Conservation (phyloP, 2,797 vertebrate genomes). For the Channallabes apus region DNA sequence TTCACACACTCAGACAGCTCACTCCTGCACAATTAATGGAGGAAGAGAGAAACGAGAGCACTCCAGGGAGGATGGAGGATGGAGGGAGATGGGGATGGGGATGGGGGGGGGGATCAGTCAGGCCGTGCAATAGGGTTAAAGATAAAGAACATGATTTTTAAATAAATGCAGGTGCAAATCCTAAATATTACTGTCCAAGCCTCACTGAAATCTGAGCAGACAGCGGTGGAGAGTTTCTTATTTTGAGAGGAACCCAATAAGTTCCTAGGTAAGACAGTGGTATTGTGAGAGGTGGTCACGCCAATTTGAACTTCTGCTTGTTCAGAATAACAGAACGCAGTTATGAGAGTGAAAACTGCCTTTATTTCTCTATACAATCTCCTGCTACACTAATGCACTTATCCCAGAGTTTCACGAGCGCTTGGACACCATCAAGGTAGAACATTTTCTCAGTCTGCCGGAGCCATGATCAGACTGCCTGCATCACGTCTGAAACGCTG, state of each 20-base stretch:
- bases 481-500: too few relatives aligned
- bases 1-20: slow-evolving; percentile 37
- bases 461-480: too few relatives aligned
- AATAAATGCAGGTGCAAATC: background rate
- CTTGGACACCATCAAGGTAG: too few relatives aligned
- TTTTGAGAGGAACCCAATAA: background rate
- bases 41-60: slow-evolving; percentile 17
- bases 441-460: too few relatives aligned
- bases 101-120: background rate
- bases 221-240: too few relatives aligned
- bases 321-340: too few relatives aligned
- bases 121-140: background rate
- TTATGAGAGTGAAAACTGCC: too few relatives aligned
- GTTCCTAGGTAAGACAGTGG: background rate
- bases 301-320: too few relatives aligned
- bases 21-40: slow-evolving; percentile 54
- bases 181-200: background rate
- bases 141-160: background rate
- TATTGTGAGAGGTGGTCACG: too few relatives aligned
- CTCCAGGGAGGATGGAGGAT: background rate
- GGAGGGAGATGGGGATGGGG: background rate
- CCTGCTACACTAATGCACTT: too few relatives aligned
- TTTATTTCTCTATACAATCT: too few relatives aligned
- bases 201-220: background rate
- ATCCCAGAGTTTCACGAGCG: too few relatives aligned